Conservation (phyloP, 2,888 invertebrate species). For the Sialis fuliginosa region DNA sequence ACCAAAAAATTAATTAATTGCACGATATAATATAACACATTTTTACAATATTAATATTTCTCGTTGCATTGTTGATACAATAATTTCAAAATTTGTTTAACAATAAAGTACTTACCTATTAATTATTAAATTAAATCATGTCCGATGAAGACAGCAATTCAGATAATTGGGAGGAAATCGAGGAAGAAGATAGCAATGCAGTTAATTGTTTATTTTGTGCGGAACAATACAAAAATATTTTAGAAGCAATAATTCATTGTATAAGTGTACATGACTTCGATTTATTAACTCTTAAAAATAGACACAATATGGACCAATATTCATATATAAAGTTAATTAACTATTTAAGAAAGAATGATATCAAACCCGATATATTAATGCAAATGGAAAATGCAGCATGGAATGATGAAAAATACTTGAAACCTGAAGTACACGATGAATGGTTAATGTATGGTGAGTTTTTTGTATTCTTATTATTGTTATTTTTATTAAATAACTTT, state of each 20-base stretch:
- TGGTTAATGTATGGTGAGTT: constrained; percentile 65
- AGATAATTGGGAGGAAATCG: constrained; percentile 37
- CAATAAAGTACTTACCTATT: no score
- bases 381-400: constrained; percentile 36
- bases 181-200: constrained; percentile 26
- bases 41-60: no score
- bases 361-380: constrained; percentile 36
- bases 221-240: constrained; percentile 36
- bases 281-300: constrained; percentile 41
- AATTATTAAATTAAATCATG: no score
- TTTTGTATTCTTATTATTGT: background rate
- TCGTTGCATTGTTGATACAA: no score
- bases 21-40: no score
- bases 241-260: constrained; percentile 49
- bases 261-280: constrained; percentile 44
- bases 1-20: no score
- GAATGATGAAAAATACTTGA: constrained; percentile 61
- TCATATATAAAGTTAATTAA: constrained; percentile 68
- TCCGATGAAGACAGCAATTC: constrained; percentile 17
- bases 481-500: background rate
- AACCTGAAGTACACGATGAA: constrained; percentile 53
- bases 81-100: no score
- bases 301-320: constrained; percentile 64
- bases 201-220: constrained; percentile 58
- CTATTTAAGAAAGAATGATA: constrained; percentile 49